Evolutionary conservation across 1,140 invertebrate genomes (phyloP).

Genomic region (Bombyx mandarina): DNA sequence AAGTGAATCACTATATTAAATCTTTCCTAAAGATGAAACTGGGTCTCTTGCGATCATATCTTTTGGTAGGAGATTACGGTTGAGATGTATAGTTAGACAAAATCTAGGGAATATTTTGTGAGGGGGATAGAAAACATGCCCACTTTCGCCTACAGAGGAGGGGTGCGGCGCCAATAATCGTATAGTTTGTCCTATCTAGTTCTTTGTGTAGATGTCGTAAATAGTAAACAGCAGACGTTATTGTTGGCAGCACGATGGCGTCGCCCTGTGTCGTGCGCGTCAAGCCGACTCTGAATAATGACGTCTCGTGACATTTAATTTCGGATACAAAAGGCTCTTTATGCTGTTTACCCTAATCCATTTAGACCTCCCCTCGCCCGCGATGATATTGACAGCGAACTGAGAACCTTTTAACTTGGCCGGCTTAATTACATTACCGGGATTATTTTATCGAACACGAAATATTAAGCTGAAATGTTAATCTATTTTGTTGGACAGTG

Average conservation of each 20-base stretch:
- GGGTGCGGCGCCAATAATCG: no score
- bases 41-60: no score
- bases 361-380: constrained; percentile 33
- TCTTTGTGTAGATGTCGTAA: neutral
- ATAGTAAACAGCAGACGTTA: no score
- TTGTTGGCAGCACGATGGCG: constrained; percentile 1
- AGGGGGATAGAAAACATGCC: no score
- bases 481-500: no score
- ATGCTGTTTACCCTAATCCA: constrained; percentile 66
- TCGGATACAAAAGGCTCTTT: constrained; percentile 65
- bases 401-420: constrained; percentile 40
- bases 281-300: constrained; percentile 53
- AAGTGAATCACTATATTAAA: no score
- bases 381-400: constrained; percentile 49
- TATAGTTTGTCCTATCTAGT: neutral
- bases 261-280: constrained; percentile 32
- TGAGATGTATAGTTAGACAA: no score
- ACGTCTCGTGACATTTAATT: constrained; percentile 64
- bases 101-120: no score
- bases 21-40: no score
- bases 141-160: no score
- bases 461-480: no score
- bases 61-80: no score
- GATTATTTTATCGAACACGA: constrained; percentile 4
- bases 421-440: constrained; percentile 44